Conservation (phyloP, 2,113 vertebrate genomes). For the Dromaius novaehollandiae region DNA sequence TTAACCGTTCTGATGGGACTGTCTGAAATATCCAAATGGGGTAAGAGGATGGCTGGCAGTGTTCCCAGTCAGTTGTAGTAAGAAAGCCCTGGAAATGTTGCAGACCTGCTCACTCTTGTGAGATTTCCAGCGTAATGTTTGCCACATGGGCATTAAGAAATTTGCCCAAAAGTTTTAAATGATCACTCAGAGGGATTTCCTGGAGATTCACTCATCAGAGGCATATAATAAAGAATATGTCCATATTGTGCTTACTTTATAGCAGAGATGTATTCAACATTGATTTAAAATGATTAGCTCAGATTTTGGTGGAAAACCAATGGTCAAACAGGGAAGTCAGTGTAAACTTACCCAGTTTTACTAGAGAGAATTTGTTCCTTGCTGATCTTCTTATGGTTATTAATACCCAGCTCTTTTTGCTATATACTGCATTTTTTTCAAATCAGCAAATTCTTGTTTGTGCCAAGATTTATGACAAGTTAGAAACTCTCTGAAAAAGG, state of each 20-base stretch:
- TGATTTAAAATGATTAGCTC: background rate
- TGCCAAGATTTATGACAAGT: background rate
- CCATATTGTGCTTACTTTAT: background rate
- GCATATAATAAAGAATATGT: background rate
- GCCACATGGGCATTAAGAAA: background rate
- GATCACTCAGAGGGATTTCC: background rate
- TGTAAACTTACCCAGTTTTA: background rate
- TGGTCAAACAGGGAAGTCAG: background rate
- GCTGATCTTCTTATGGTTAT: background rate
- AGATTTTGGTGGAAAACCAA: conserved; percentile 12
- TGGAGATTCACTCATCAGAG: background rate
- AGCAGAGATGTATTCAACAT: background rate
- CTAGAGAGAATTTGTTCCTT: background rate
- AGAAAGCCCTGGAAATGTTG: background rate
- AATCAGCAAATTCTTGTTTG: background rate
- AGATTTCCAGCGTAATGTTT: background rate
- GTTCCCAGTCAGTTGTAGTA: background rate
- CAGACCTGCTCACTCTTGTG: background rate
- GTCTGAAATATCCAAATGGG: background rate
- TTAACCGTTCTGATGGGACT: background rate
- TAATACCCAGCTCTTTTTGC: background rate
- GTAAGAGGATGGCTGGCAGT: background rate
- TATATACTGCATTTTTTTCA: background rate
- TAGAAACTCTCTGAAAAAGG: background rate
- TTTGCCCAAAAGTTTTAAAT: background rate